Evolutionary conservation across 2,888 invertebrate genomes (phyloP).

Genomic region (Metallyticus violacea): DNA sequence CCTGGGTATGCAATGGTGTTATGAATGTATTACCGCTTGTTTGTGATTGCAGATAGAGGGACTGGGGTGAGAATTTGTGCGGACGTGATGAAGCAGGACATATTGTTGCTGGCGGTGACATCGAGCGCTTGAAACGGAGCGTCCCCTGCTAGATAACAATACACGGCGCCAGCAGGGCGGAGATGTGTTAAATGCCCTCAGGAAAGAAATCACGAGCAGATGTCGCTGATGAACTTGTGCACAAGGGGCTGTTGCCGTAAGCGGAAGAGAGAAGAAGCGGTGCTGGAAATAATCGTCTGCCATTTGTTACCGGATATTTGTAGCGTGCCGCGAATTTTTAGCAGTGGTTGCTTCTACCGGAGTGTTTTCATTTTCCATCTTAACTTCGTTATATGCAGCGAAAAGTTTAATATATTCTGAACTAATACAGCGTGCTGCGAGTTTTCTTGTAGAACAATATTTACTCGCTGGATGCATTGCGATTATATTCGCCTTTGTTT

Average conservation of each 20-base stretch:
- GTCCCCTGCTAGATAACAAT: background rate
- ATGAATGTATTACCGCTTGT: background rate
- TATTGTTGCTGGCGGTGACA: background rate
- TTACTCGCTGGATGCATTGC: too few relatives aligned
- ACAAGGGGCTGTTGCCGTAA: background rate
- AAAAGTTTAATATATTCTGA: background rate
- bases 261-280: background rate
- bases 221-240: background rate
- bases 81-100: background rate
- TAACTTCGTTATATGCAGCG: background rate
- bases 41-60: background rate
- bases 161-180: background rate
- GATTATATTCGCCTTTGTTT: too few relatives aligned
- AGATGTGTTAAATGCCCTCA: background rate
- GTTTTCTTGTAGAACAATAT: too few relatives aligned
- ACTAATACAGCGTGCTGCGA: too few relatives aligned
- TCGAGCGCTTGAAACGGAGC: background rate
- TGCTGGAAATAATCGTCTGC: background rate
- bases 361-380: background rate
- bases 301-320: background rate
- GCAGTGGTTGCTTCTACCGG: background rate
- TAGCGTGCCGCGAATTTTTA: background rate
- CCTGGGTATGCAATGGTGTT: background rate
- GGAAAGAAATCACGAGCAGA: background rate
- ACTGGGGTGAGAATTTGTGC: background rate